Evolutionary conservation across 2,113 vertebrate species (phyloP).

Genomic region (Haemorhous mexicanus): DNA sequence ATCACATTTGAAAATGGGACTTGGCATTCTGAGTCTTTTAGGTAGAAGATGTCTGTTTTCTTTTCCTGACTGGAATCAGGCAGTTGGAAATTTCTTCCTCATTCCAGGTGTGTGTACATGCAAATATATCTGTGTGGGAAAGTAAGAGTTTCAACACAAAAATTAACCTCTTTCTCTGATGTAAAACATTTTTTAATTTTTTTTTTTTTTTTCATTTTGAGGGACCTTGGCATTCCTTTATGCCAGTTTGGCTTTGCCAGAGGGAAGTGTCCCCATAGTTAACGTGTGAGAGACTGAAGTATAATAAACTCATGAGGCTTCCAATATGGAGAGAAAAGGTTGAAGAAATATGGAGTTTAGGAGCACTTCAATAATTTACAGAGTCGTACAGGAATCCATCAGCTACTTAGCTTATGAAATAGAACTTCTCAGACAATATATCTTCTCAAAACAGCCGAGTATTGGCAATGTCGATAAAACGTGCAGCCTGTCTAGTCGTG

Average conservation of each 20-base stretch:
- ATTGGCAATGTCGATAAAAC: not conserved
- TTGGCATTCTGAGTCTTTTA: not conserved
- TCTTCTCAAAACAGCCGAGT: not conserved
- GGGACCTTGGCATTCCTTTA: not conserved
- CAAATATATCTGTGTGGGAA: rapidly evolving
- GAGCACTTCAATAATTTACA: not conserved
- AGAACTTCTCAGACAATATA: not conserved
- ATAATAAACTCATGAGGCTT: not conserved
- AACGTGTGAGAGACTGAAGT: not conserved
- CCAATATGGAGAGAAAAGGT: not conserved
- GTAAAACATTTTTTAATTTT: not conserved
- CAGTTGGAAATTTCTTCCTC: not conserved
- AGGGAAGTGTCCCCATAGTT: not conserved
- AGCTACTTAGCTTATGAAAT: not conserved
- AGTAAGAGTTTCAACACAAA: not conserved
- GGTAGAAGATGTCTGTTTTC: not conserved
- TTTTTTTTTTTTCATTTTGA: not conserved
- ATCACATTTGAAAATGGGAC: not conserved
- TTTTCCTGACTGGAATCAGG: not conserved
- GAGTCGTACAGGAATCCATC: not conserved
- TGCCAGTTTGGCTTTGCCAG: not conserved
- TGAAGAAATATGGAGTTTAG: not conserved
- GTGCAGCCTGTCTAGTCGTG: not conserved
- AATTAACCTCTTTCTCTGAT: not conserved
- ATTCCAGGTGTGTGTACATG: not conserved